Evolutionary conservation across 2,888 invertebrate genomes (phyloP).

Genomic region (Lasioglossum malachurum): DNA sequence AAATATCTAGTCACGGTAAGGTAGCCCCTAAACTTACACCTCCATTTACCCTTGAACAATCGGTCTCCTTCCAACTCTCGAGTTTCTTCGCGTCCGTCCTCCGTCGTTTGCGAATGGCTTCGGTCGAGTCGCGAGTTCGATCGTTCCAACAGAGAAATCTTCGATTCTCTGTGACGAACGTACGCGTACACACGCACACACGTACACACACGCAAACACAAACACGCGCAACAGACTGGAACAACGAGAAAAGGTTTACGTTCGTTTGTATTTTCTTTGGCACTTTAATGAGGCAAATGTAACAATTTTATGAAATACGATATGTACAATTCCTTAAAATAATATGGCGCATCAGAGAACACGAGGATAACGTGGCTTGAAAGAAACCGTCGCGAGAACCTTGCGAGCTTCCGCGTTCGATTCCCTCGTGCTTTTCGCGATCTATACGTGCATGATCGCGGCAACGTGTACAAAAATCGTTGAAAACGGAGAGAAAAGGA

Average conservation of each 20-base stretch:
- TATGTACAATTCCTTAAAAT: constrained; percentile 81
- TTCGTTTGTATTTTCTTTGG: constrained; percentile 79
- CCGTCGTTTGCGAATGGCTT: neutral
- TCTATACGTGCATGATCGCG: constrained; percentile 1
- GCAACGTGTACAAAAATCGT: neutral
- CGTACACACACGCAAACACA: neutral
- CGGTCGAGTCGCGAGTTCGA: neutral
- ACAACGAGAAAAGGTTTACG: neutral
- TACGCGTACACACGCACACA: neutral
- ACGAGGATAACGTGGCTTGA: constrained; percentile 69
- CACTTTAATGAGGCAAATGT: constrained; percentile 81
- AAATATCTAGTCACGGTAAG: constrained; percentile 46
- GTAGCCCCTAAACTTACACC: neutral
- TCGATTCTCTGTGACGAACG: neutral
- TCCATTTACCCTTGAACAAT: neutral
- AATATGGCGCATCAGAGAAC: constrained; percentile 79
- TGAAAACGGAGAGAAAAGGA: constrained; percentile 9
- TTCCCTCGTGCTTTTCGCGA: neutral
- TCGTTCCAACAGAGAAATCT: neutral
- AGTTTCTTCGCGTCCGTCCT: neutral
- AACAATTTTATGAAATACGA: constrained; percentile 74
- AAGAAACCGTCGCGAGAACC: constrained; percentile 25
- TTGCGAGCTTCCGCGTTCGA: neutral
- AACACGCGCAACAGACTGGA: neutral
- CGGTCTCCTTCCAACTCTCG: neutral